Percentiles rank a stretch among this genome's conserved stretches.
phyloP scores from a whole-genome alignment of 2,113 vertebrate species.

The Paedocypris sp. region DNA sequence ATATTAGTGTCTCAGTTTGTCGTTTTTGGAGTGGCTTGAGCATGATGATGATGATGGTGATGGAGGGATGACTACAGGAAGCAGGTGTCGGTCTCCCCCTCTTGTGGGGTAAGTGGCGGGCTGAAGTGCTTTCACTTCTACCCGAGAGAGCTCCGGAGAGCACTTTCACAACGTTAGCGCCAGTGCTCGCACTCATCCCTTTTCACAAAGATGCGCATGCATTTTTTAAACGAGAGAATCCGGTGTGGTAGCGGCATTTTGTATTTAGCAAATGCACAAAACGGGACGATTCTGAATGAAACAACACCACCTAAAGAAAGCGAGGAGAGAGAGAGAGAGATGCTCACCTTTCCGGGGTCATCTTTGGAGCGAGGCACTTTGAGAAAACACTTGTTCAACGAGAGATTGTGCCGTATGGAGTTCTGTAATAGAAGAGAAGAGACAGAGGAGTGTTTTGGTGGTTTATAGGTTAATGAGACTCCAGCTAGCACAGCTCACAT shows the following conservation, averaged over 20 bases:
- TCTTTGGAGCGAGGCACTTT: constrained; percentile 77
- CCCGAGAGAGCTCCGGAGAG: constrained; percentile 14
- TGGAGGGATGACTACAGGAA: neutral
- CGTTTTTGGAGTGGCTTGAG: too few relatives aligned
- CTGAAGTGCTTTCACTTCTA: constrained; percentile 21
- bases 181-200: constrained; percentile 10
- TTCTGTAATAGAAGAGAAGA: constrained; percentile 49
- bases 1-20: too few relatives aligned
- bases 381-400: constrained; percentile 74
- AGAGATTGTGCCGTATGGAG: constrained; percentile 72
- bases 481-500: neutral
- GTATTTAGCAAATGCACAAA: constrained; percentile 11
- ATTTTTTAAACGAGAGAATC: constrained; percentile 18
- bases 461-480: constrained; percentile 24
- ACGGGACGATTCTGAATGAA: constrained; percentile 13
- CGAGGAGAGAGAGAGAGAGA: neutral
- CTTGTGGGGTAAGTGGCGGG: constrained; percentile 16
- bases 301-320: neutral
- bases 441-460: constrained; percentile 19
- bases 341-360: constrained; percentile 68
- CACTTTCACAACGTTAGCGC: constrained; percentile 13
- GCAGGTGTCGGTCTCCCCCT: constrained; percentile 16
- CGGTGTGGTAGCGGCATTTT: neutral
- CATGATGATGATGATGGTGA: too few relatives aligned
- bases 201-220: constrained; percentile 15